Conservation (phyloP, 2,888 invertebrate genomes). For the Thera obeliscata region DNA sequence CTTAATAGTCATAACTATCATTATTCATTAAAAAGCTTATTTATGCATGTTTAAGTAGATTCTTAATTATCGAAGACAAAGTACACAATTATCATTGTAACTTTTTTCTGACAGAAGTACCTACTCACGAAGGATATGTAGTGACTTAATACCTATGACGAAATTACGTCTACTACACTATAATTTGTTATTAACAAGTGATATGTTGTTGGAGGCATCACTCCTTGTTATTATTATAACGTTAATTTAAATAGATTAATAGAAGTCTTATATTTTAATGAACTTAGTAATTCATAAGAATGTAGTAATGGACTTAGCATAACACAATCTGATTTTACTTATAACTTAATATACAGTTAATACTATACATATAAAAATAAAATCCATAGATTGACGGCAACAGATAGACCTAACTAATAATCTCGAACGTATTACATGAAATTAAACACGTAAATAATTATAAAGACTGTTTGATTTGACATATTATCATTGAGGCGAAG, state of each 20-base stretch:
- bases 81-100: constrained; percentile 46
- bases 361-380: constrained; percentile 58
- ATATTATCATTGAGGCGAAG: constrained; percentile 24
- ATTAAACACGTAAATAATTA: constrained; percentile 41
- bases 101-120: constrained; percentile 55
- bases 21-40: constrained; percentile 45
- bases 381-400: constrained; percentile 68
- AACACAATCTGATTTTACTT: constrained; percentile 79
- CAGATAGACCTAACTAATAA: constrained; percentile 50
- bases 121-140: constrained; percentile 73
- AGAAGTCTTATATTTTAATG: constrained; percentile 63
- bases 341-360: constrained; percentile 70
- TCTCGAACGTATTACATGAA: constrained; percentile 49
- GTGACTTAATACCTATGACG: constrained; percentile 72
- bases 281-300: constrained; percentile 66
- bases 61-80: constrained; percentile 54
- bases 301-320: constrained; percentile 70
- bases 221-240: constrained; percentile 74
- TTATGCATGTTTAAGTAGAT: constrained; percentile 46
- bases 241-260: constrained; percentile 70
- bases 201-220: constrained; percentile 82
- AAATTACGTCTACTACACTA: constrained; percentile 77
- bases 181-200: constrained; percentile 83
- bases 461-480: constrained; percentile 33
- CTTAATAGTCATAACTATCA: constrained; percentile 36